These are phyloP conservation scores for Prionailurus bengalensis DNA, from an alignment of 2,113 vertebrate genomes.

Conservation along the genomic window DNA sequence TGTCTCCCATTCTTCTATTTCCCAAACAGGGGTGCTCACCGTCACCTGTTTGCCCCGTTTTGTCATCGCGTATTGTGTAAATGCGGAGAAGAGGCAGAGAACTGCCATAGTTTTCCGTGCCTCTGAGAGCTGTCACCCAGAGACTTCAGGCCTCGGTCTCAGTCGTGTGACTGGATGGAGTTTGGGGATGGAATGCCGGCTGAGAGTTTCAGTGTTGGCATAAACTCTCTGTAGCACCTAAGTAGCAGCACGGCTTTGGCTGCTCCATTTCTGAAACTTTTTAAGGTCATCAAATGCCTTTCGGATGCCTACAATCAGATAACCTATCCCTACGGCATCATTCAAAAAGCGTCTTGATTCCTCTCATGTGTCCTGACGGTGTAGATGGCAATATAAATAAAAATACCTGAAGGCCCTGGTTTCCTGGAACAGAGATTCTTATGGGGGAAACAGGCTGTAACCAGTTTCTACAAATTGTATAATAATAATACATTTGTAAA, in stretches of 20 bases:
- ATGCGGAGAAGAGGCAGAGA: background rate
- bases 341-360: background rate
- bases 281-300: background rate
- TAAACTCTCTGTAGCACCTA: background rate
- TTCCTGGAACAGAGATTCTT: background rate
- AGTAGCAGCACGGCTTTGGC: background rate
- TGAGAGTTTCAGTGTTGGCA: background rate
- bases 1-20: background rate
- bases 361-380: background rate
- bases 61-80: background rate
- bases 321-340: background rate
- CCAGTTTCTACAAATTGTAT: background rate
- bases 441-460: background rate
- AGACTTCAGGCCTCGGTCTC: background rate
- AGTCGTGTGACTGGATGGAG: too few relatives aligned
- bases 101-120: too few relatives aligned
- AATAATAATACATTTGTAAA: background rate
- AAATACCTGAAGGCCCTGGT: background rate
- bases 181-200: background rate
- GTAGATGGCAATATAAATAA: background rate
- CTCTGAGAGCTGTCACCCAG: background rate
- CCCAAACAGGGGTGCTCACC: background rate
- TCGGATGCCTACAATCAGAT: background rate
- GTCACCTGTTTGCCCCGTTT: background rate
- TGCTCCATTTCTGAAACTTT: background rate